Evolutionary conservation across 2,113 vertebrate genomes (phyloP).

Genomic region (Malaclemys terrapin): DNA sequence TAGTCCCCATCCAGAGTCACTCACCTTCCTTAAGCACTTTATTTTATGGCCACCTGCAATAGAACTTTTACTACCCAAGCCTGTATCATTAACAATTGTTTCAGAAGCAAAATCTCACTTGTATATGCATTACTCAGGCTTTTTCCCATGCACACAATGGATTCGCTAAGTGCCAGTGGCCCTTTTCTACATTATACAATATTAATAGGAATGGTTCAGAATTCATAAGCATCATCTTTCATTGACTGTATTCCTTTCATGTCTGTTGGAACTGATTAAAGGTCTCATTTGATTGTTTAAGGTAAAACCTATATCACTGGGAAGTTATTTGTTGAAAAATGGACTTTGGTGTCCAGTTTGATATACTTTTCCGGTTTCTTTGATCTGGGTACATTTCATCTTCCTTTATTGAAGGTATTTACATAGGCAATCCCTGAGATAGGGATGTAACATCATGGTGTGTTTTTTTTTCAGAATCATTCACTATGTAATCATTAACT

Average conservation of each 20-base stretch:
- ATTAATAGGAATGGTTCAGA: not conserved
- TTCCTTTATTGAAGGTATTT: no score
- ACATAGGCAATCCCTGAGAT: no score
- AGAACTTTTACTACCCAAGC: not conserved
- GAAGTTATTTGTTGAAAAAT: not conserved
- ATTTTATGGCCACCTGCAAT: not conserved
- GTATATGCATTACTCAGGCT: not conserved
- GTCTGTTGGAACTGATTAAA: not conserved
- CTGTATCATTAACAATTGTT: not conserved
- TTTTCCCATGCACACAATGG: not conserved
- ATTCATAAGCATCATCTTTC: not conserved
- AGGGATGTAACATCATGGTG: no score
- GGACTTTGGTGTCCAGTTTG: not conserved
- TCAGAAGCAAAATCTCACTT: not conserved
- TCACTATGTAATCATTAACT: not conserved
- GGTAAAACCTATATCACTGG: not conserved
- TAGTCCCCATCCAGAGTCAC: not conserved
- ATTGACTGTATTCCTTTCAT: not conserved
- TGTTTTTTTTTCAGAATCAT: not conserved
- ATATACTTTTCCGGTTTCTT: no score
- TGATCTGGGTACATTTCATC: no score
- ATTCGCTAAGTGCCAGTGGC: no score
- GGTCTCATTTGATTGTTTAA: not conserved
- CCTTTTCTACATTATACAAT: not conserved
- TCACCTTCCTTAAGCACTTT: not conserved